These are phyloP conservation scores for Linyphia triangularis DNA, from an alignment of 2,888 invertebrate species.

Conservation along the genomic window DNA sequence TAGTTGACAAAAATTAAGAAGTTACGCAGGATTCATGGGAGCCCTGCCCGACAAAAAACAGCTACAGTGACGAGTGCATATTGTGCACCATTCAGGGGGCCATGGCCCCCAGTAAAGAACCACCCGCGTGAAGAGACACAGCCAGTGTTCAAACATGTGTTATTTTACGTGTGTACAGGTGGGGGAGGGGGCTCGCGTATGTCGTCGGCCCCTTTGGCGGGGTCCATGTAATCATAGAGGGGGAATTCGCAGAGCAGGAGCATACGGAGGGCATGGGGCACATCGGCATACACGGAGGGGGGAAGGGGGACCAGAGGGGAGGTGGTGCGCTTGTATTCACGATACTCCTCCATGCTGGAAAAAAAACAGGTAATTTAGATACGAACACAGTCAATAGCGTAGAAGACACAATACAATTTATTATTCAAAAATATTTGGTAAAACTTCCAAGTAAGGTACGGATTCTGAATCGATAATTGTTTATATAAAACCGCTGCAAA, in stretches of 20 bases:
- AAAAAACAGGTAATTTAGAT: no score
- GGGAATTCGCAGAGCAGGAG: slow-evolving; percentile 93
- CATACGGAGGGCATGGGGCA: slow-evolving; percentile 90
- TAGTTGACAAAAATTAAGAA: not conserved
- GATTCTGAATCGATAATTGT: no score
- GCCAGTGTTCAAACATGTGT: no score
- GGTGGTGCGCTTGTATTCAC: slow-evolving; percentile 91
- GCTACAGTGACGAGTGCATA: not conserved
- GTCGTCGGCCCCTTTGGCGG: slow-evolving; percentile 66
- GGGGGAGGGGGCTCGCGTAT: slow-evolving; percentile 1
- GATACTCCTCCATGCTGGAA: slow-evolving; percentile 89
- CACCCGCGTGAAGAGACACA: not conserved
- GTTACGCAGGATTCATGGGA: not conserved
- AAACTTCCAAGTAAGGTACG: no score
- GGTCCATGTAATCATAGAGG: slow-evolving; percentile 84
- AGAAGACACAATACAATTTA: no score
- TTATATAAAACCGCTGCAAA: no score
- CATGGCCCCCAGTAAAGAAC: no score
- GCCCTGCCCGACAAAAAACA: no score
- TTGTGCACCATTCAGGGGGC: not conserved
- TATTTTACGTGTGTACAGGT: slow-evolving; percentile 33
- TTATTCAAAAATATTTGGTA: no score
- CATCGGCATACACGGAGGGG: slow-evolving; percentile 91
- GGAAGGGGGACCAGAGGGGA: slow-evolving; percentile 94
- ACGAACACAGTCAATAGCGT: no score